Evolutionary conservation across 2,113 vertebrate species (phyloP), one percentile per base, ranked within the genome.

Genomic region (Charadrius vociferus): DNA sequence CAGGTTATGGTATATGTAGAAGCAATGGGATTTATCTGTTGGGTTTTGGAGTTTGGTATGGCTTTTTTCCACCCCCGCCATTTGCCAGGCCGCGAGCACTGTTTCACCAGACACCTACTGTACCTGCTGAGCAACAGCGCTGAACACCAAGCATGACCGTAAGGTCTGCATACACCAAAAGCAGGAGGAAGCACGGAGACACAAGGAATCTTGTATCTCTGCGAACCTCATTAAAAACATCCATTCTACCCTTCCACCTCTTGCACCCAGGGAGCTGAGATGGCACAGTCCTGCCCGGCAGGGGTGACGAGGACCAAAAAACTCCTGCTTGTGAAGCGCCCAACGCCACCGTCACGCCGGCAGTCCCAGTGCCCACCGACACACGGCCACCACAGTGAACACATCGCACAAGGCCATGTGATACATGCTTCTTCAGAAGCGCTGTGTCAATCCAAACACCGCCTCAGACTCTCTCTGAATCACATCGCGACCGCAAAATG

Each of bases 341-440:
- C 0, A 1, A 29, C 0, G 5, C 14, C 9, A 37, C 21, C 2
- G 1, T 10, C 55, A 14, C 3, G 1, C 27, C 5, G 2, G 36
- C 73, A 24, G 49, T 14, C 49, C 49, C 59, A 15, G 43, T 0
- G 1, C 30, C 50, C 29, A 14, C n/a, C 3, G 1, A 10, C 41
- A 14, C 10, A 2, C 6, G 5, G 34, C 58, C 39, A 10, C 58
- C 39, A 10, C 32, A 0, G n/a, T 2, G 1, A 29, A n/a, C 2
- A 4, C 1, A 14, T 2, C 7, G 34, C 20, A 8, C 9, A 7
- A 23, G 32, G 36, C 13, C 6, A 9, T 10, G 14, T 2, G 27
- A 23, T 18, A 1, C 0, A 6, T 3, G 23, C 1, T 1, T 17
- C 41, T 50, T n/a, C 49, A 43, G 56, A 23, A 73, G 9, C 3